Percentiles rank a stretch among this genome's conserved stretches.
These are phyloP conservation scores for Machaerirhynchus nigripectus DNA, from an alignment of 2,113 vertebrate genomes.

Conservation along the genomic window DNA sequence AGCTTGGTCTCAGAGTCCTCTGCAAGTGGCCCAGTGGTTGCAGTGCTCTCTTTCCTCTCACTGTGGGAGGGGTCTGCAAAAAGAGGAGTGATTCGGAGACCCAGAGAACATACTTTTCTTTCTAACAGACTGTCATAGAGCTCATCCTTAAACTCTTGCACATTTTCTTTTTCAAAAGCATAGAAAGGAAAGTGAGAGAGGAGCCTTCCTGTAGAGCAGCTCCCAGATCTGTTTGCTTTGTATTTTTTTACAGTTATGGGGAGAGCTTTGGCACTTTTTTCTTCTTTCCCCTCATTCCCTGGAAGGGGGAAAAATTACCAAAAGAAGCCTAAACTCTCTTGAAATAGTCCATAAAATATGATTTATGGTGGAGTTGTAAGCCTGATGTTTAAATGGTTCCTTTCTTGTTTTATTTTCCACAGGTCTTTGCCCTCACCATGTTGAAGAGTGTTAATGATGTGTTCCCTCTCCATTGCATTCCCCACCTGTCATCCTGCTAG, in stretches of 20 bases:
- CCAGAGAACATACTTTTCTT: background rate
- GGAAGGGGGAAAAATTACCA: background rate
- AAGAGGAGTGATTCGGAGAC: background rate
- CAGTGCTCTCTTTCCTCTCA: background rate
- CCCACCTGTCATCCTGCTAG: constrained; percentile 70
- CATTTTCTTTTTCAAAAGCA: background rate
- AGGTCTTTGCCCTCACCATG: constrained; percentile 49
- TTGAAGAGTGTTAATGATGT: constrained; percentile 51
- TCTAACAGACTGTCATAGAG: background rate
- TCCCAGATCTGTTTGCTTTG: background rate
- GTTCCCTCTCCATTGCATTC: constrained; percentile 22
- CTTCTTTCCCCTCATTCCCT: background rate
- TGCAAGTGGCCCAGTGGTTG: background rate
- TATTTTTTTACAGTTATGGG: background rate
- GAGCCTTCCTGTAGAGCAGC: background rate
- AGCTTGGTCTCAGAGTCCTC: background rate
- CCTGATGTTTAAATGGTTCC: background rate
- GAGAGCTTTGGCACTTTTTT: background rate
- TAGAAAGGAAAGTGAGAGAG: background rate
- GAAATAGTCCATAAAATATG: background rate
- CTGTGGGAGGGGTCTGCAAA: background rate
- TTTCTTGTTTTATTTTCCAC: background rate
- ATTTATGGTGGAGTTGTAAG: background rate
- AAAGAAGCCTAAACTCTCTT: background rate
- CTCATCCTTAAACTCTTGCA: background rate